A percentile compares a stretch with the other conserved stretches of the same genome.
phyloP scores from a whole-genome alignment of 2,113 vertebrate genomes.

The Nibea coibor region DNA sequence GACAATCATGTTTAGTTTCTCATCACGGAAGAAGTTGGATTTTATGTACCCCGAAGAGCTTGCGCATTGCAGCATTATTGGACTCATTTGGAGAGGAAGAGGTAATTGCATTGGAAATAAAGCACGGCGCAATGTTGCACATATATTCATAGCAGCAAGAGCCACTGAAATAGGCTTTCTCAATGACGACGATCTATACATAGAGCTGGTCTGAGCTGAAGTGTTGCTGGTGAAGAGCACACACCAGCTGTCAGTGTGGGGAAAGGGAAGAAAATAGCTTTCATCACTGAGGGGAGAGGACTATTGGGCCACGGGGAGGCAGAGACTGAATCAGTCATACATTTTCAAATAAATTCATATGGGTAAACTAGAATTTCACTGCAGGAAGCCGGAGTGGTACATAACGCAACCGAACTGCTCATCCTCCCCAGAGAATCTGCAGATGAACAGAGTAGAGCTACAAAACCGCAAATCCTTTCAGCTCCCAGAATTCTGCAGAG shows the following conservation, averaged over 20 bases:
- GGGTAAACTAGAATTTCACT: conserved; percentile 61
- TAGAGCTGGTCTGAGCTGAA: conserved; percentile 75
- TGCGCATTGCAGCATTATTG: conserved; percentile 68
- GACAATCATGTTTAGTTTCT: conserved; percentile 75
- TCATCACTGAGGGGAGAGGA: conserved; percentile 68
- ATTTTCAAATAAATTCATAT: conserved; percentile 70
- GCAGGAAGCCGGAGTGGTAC: conserved; percentile 48
- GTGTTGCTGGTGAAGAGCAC: conserved; percentile 74
- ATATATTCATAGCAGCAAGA: conserved; percentile 71
- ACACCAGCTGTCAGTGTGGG: conserved; percentile 78
- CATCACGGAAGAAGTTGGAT: conserved; percentile 62
- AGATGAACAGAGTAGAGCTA: conserved; percentile 49
- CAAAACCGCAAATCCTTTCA: conserved; percentile 59
- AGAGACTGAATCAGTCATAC: conserved; percentile 66
- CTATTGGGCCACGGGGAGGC: conserved; percentile 58
- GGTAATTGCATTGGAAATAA: conserved; percentile 65
- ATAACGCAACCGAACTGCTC: conserved; percentile 43
- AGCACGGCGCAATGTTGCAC: conserved; percentile 54
- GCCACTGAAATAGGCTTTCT: conserved; percentile 63
- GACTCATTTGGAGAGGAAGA: conserved; percentile 61
- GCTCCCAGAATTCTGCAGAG: conserved; percentile 60
- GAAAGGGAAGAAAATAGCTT: conserved; percentile 77
- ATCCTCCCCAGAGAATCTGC: conserved; percentile 41
- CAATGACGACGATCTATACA: conserved; percentile 75
- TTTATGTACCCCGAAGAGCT: conserved; percentile 64